A percentile compares a stretch with the other conserved stretches of the same genome.
phyloP scores from a whole-genome alignment of 2,113 vertebrate species.

The Ammodytes marinus region DNA sequence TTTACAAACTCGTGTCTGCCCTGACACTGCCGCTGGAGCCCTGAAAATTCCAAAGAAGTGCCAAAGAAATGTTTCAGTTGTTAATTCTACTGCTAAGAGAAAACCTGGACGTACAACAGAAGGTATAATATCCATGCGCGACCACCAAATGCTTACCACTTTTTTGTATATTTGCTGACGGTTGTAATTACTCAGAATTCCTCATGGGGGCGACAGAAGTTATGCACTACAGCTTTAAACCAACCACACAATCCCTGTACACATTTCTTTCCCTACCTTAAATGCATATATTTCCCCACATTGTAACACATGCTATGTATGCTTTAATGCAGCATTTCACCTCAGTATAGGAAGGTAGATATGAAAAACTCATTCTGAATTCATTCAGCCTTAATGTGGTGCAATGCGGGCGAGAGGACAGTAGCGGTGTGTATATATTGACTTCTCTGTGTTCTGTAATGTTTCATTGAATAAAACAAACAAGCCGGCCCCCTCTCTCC shows the following conservation, averaged over 20 bases:
- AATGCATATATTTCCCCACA: slow-evolving; percentile 1
- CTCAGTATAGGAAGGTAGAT: slow-evolving; percentile 22
- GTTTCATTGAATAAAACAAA: slow-evolving; percentile 84
- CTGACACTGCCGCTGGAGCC: no score
- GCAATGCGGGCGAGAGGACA: slow-evolving; percentile 67
- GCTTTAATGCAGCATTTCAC: slow-evolving; percentile 19
- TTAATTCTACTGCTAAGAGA: no score
- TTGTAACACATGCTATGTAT: neutral
- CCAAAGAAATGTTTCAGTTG: no score
- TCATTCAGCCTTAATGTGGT: slow-evolving; percentile 62
- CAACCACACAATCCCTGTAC: neutral
- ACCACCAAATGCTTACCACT: no score
- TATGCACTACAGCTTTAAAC: no score
- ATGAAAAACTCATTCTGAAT: slow-evolving; percentile 39
- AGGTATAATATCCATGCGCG: no score
- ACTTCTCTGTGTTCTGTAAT: slow-evolving; percentile 80
- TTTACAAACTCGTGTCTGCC: no score
- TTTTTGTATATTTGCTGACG: no score
- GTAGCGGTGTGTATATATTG: slow-evolving; percentile 67
- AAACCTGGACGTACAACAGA: no score
- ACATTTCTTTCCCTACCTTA: slow-evolving; percentile 5
- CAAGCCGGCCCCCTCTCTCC: slow-evolving; percentile 77
- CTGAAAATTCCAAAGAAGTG: no score
- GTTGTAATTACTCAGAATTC: no score
- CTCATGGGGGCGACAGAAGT: no score